These are phyloP conservation scores for Geodia barretti DNA, from an alignment of 37 sponge, comb jelly and placozoan genomes.

Conservation along the genomic window DNA sequence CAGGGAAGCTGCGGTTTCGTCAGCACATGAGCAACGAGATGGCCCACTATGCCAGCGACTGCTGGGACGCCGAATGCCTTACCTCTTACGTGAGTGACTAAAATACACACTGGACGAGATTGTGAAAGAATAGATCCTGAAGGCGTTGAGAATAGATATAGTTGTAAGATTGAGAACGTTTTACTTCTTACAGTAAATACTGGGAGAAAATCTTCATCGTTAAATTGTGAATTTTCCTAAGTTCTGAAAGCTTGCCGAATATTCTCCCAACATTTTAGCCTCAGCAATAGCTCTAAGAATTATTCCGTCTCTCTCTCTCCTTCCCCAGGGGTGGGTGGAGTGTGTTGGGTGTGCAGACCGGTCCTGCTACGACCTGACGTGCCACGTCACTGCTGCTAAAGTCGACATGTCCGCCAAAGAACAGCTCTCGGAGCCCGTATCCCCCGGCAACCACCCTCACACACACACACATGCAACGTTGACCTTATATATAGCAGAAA, in stretches of 20 bases:
- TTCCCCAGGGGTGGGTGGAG: slow-evolving; percentile 95
- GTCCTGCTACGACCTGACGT: slow-evolving; percentile 87
- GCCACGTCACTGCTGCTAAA: slow-evolving; percentile 75
- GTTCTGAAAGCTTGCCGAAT: too few relatives aligned
- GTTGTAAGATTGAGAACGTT: too few relatives aligned
- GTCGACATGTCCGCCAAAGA: slow-evolving; percentile 72
- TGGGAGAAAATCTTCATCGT: too few relatives aligned
- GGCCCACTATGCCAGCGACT: slow-evolving; percentile 99
- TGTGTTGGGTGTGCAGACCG: slow-evolving; percentile 99
- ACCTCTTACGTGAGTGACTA: slow-evolving; percentile 81
- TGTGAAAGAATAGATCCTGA: too few relatives aligned
- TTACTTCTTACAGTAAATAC: too few relatives aligned
- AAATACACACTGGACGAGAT: background rate
- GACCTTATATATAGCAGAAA: too few relatives aligned
- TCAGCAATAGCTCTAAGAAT: too few relatives aligned
- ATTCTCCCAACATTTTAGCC: too few relatives aligned
- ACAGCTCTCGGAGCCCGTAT: slow-evolving; percentile 77
- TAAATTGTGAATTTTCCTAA: slow-evolving; percentile 3
- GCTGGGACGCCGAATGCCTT: slow-evolving; percentile 99
- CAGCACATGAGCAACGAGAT: slow-evolving; percentile 97
- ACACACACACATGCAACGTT: slow-evolving; percentile 3
- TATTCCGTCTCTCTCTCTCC: too few relatives aligned
- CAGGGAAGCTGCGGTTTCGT: slow-evolving; percentile 85
- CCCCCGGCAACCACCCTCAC: slow-evolving; percentile 26
- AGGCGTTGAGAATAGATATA: too few relatives aligned